Conservation (phyloP, 2,888 invertebrate species). For the Trachelus stipa region DNA sequence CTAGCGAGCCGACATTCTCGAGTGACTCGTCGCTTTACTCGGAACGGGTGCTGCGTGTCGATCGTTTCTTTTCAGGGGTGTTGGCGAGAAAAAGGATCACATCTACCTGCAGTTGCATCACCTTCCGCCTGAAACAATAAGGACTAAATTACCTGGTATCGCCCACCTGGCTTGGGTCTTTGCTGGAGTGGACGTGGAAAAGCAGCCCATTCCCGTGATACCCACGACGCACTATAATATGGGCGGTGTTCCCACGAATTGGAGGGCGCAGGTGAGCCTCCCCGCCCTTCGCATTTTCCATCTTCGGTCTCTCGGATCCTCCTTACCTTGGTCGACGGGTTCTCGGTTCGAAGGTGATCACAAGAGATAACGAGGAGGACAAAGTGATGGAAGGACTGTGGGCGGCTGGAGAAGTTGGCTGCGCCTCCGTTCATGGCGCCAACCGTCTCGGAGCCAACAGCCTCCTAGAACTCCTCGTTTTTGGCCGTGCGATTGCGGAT, state of each 20-base stretch:
- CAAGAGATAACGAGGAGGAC: conserved; percentile 74
- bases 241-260: conserved; percentile 99
- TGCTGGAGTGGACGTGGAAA: conserved; percentile 96
- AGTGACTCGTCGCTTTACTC: no score
- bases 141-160: conserved; percentile 87
- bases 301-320: no score
- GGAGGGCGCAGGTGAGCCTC: conserved; percentile 79
- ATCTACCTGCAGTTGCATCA: conserved; percentile 94
- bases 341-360: conserved; percentile 68
- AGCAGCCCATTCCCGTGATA: conserved; percentile 96
- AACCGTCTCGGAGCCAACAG: conserved; percentile 99
- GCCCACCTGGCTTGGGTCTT: conserved; percentile 99
- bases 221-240: conserved; percentile 99
- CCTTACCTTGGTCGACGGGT: no score
- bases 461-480: conserved; percentile 96
- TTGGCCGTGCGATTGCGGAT: conserved; percentile 95
- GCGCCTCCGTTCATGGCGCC: conserved; percentile 97
- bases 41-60: no score
- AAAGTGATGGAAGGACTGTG: conserved; percentile 86
- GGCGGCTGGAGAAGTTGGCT: conserved; percentile 94
- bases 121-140: conserved; percentile 90
- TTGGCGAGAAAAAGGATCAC: conserved; percentile 95
- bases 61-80: conserved; percentile 74
- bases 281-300: no score
- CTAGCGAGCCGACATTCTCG: no score